Percentiles rank a stretch among this genome's conserved stretches.
Evolutionary conservation across 2,888 invertebrate species (phyloP).

Genomic region (Thymelicus acteon): DNA sequence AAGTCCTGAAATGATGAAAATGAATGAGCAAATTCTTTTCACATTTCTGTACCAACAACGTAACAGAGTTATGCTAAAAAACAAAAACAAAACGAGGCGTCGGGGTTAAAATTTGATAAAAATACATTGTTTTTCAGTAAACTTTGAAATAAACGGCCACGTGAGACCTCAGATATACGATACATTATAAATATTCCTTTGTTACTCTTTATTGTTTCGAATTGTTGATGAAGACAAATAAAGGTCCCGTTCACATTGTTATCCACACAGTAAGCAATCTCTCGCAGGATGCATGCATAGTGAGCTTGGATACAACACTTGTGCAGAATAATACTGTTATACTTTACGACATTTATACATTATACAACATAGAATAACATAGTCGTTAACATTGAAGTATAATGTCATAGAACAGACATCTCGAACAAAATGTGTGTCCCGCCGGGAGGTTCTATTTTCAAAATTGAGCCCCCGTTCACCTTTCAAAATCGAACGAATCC

Average conservation of each 20-base stretch:
- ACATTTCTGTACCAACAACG: neutral
- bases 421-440: too few relatives aligned
- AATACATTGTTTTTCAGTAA: constrained; percentile 8
- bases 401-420: too few relatives aligned
- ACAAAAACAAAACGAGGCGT: neutral
- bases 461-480: too few relatives aligned
- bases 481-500: too few relatives aligned
- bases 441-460: too few relatives aligned
- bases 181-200: constrained; percentile 38
- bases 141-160: constrained; percentile 18
- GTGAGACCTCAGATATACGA: constrained; percentile 21
- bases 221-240: constrained; percentile 39
- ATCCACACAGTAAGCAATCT: constrained; percentile 27
- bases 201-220: constrained; percentile 38
- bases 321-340: neutral
- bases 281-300: constrained; percentile 7
- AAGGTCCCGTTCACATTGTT: constrained; percentile 30
- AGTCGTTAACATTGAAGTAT: too few relatives aligned
- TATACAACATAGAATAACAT: too few relatives aligned
- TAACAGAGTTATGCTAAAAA: neutral
- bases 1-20: neutral
- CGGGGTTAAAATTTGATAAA: constrained; percentile 15
- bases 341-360: neutral
- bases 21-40: neutral
- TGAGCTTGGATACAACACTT: constrained; percentile 8